Conservation (phyloP, 1,140 invertebrate genomes). For the Acromyrmex heyeri region DNA sequence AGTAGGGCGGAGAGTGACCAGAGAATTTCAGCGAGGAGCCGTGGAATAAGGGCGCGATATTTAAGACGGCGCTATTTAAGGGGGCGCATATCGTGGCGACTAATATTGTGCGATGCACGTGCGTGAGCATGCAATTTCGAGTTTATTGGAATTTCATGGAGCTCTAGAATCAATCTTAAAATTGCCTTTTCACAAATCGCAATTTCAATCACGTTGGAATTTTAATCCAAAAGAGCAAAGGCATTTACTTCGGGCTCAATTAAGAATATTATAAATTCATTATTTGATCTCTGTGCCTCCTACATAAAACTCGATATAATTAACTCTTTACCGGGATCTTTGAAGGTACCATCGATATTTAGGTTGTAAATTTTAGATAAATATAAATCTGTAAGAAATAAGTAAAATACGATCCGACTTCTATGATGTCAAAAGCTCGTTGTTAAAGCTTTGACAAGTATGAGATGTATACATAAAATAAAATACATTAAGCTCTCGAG, state of each 20-base stretch:
- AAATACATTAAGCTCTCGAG: too few relatives aligned
- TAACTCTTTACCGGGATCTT: too few relatives aligned
- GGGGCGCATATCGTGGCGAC: constrained; percentile 16
- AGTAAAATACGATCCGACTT: too few relatives aligned
- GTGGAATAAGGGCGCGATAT: constrained; percentile 17
- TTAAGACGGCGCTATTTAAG: neutral
- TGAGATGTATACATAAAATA: too few relatives aligned
- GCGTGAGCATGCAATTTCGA: constrained; percentile 65
- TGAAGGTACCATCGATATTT: too few relatives aligned
- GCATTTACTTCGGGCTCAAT: neutral
- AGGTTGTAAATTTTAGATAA: too few relatives aligned
- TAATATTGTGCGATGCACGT: constrained; percentile 71
- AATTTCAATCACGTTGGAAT: neutral
- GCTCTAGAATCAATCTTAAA: neutral
- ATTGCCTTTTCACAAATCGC: neutral
- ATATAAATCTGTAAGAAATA: too few relatives aligned
- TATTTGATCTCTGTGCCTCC: neutral
- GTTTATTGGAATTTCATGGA: neutral
- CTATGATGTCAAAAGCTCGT: too few relatives aligned
- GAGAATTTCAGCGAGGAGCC: constrained; percentile 9
- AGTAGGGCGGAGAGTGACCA: neutral
- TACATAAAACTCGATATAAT: neutral
- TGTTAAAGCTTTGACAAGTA: too few relatives aligned
- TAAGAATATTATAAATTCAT: neutral
- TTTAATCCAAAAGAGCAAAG: neutral